A percentile compares a stretch with the other conserved stretches of the same genome.
phyloP scores from a whole-genome alignment of 2,888 invertebrate genomes.

The Meliscaeva auricollis region DNA sequence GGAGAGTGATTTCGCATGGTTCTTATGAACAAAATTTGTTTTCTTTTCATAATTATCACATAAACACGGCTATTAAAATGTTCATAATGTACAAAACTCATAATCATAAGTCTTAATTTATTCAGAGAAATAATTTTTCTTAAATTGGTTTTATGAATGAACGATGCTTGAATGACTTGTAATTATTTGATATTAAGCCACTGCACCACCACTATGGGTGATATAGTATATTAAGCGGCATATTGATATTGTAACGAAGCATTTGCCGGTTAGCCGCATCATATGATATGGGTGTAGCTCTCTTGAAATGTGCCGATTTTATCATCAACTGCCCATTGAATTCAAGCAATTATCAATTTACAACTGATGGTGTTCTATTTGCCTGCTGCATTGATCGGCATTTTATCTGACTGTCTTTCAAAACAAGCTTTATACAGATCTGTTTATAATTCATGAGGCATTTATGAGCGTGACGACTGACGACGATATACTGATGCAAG shows the following conservation, averaged over 20 bases:
- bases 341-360: slow-evolving; percentile 68
- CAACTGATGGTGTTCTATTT: slow-evolving; percentile 43
- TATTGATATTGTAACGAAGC: slow-evolving; percentile 7
- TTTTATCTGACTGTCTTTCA: slow-evolving; percentile 49
- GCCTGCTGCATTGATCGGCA: slow-evolving; percentile 52
- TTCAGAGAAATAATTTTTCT: no score
- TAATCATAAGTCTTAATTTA: no score
- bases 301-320: slow-evolving; percentile 45
- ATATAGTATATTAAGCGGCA: slow-evolving; percentile 1
- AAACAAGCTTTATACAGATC: slow-evolving; percentile 39
- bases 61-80: no score
- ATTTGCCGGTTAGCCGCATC: slow-evolving; percentile 43
- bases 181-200: no score
- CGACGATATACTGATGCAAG: neutral
- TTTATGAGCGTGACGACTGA: slow-evolving; percentile 52
- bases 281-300: slow-evolving; percentile 54
- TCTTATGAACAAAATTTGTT: no score
- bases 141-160: no score
- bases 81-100: no score
- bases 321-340: slow-evolving; percentile 54
- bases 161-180: neutral
- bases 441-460: slow-evolving; percentile 40
- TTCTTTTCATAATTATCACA: no score
- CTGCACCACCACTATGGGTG: neutral
- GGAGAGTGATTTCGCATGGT: no score